These are phyloP conservation scores for Antheraea assamensis DNA, from an alignment of 2,888 invertebrate species.

Conservation along the genomic window DNA sequence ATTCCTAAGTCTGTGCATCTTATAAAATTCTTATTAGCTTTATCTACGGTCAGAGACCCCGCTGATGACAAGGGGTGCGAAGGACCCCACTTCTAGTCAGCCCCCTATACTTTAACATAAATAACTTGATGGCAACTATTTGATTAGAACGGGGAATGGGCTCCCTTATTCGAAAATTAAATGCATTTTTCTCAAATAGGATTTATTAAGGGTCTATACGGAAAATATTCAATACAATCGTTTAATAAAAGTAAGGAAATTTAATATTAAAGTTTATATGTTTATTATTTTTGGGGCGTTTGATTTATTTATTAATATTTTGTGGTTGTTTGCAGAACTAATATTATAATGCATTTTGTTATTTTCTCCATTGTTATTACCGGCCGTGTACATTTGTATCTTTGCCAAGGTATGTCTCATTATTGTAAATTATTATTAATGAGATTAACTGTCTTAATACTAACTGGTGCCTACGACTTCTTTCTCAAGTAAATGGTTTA, in stretches of 20 bases:
- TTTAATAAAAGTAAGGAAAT: slow-evolving; percentile 16
- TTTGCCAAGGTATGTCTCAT: too few relatives aligned
- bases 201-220: slow-evolving; percentile 57
- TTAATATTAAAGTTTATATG: neutral
- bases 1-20: slow-evolving; percentile 36
- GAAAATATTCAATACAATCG: slow-evolving; percentile 15
- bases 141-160: slow-evolving; percentile 64
- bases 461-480: too few relatives aligned
- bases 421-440: too few relatives aligned
- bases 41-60: slow-evolving; percentile 50
- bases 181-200: slow-evolving; percentile 66
- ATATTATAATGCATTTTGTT: too few relatives aligned
- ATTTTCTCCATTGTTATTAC: too few relatives aligned
- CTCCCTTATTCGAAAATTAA: slow-evolving; percentile 51
- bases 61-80: slow-evolving; percentile 55
- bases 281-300: slow-evolving; percentile 13
- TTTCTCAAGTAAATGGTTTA: too few relatives aligned
- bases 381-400: too few relatives aligned
- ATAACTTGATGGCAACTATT: slow-evolving; percentile 73
- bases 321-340: neutral
- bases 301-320: neutral
- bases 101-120: slow-evolving; percentile 47
- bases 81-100: slow-evolving; percentile 42
- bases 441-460: too few relatives aligned
- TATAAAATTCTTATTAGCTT: slow-evolving; percentile 76